Evolutionary conservation across 2,797 vertebrate species (phyloP).

Genomic region (Apogon talboti): DNA sequence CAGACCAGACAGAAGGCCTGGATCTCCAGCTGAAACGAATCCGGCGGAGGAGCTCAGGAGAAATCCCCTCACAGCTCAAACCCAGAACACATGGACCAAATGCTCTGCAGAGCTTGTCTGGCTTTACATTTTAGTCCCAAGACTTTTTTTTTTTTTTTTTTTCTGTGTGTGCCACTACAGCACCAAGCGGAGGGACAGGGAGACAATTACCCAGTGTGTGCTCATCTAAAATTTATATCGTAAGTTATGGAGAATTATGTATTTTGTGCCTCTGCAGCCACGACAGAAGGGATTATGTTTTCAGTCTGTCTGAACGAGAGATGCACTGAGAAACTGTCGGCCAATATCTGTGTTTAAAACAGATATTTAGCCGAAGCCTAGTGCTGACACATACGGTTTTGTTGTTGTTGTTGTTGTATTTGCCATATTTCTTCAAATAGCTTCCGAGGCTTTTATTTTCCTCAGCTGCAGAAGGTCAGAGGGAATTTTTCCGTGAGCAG

Average conservation of each 20-base stretch:
- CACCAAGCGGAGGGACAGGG: neutral
- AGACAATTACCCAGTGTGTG: neutral
- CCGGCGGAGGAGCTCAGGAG: conserved; percentile 14
- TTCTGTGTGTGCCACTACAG: neutral
- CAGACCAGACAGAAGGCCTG: neutral
- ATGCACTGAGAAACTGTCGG: no score
- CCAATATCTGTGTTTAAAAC: no score
- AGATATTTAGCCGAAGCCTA: no score
- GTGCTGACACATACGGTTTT: no score
- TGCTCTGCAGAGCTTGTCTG: neutral
- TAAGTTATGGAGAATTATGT: neutral
- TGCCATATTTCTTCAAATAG: no score
- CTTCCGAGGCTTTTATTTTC: no score
- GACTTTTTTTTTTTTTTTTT: neutral
- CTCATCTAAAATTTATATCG: neutral
- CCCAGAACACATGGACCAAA: conserved; percentile 9
- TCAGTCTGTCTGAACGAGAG: no score
- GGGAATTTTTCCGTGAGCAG: no score
- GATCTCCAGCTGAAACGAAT: conserved; percentile 17
- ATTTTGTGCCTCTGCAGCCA: neutral
- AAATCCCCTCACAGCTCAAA: conserved; percentile 29
- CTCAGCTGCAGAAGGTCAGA: no score
- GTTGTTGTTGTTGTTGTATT: no score
- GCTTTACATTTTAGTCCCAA: conserved; percentile 1
- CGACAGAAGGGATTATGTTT: no score